phyloP scores from a whole-genome alignment of 2,113 vertebrate genomes.

The Cryptomyrus ogoouensis region DNA sequence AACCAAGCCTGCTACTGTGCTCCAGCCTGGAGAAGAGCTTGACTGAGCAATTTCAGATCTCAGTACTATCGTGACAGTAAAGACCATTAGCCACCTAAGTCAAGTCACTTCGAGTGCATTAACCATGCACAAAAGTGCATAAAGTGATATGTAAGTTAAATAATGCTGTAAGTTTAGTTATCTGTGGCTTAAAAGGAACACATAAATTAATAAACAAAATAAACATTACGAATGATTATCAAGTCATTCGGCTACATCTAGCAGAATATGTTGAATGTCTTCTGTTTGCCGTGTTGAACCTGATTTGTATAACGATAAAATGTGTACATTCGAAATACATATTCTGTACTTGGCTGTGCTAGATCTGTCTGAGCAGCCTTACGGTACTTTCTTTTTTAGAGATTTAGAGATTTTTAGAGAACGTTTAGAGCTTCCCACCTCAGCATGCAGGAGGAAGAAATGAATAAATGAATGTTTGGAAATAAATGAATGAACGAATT shows the following conservation, averaged over 20 bases:
- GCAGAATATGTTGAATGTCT: not conserved
- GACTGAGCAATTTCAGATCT: not conserved
- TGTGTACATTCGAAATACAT: not conserved
- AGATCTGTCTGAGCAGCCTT: not conserved
- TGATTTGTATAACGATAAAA: not conserved
- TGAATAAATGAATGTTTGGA: not conserved
- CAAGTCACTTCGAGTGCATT: not conserved
- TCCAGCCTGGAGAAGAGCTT: not conserved
- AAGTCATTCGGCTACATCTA: not conserved
- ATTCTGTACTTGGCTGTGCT: not conserved
- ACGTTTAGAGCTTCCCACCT: not conserved
- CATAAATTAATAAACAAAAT: not conserved
- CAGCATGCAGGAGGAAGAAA: not conserved
- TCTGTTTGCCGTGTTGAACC: not conserved
- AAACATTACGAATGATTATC: not conserved
- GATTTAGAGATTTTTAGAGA: not conserved
- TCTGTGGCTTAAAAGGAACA: not conserved
- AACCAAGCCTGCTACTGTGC: not conserved
- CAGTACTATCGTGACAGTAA: not conserved
- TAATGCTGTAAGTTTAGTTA: not conserved
- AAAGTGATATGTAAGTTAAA: not conserved
- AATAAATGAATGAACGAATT: not conserved
- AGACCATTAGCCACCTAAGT: not conserved
- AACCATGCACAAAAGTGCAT: not conserved
- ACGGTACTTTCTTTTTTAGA: not conserved